These are phyloP conservation scores for Dicycla oo DNA, from an alignment of 2,888 invertebrate genomes.

Conservation along the genomic window DNA sequence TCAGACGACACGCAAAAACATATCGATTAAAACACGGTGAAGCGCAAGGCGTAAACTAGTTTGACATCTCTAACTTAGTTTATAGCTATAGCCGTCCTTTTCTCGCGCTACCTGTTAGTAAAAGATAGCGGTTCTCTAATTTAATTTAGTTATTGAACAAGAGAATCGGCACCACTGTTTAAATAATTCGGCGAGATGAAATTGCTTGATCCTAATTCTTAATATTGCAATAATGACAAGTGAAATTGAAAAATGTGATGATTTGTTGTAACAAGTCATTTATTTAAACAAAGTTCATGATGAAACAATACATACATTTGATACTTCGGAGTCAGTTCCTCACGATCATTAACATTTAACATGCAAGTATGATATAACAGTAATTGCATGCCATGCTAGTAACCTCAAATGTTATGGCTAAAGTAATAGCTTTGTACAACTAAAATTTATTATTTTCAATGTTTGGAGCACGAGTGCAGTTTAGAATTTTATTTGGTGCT, in stretches of 20 bases:
- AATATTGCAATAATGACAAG: neutral
- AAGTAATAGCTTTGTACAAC: slow-evolving; percentile 21
- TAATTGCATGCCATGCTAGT: slow-evolving; percentile 22
- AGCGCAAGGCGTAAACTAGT: too few species aligned
- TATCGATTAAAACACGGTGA: too few species aligned
- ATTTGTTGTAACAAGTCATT: slow-evolving; percentile 3
- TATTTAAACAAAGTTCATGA: slow-evolving; percentile 4
- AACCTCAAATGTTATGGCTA: slow-evolving; percentile 13
- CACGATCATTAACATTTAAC: slow-evolving; percentile 48
- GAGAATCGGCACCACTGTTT: too few species aligned
- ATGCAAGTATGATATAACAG: slow-evolving; percentile 24
- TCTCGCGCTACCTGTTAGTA: too few species aligned
- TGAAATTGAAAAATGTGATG: slow-evolving; percentile 3
- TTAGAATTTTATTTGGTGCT: slow-evolving; percentile 15
- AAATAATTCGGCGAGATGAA: too few species aligned
- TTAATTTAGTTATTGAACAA: too few species aligned
- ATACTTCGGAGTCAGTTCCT: neutral
- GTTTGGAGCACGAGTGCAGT: slow-evolving; percentile 12
- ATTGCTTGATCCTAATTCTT: too few species aligned
- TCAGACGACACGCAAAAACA: too few species aligned
- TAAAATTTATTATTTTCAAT: slow-evolving; percentile 27
- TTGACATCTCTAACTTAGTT: too few species aligned
- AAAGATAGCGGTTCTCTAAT: too few species aligned
- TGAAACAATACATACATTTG: slow-evolving; percentile 36
- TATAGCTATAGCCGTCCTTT: too few species aligned